A percentile compares a stretch with the other conserved stretches of the same genome.
These are phyloP conservation scores for Mohoua ochrocephala DNA, from an alignment of 2,113 vertebrate species.

Conservation along the genomic window DNA sequence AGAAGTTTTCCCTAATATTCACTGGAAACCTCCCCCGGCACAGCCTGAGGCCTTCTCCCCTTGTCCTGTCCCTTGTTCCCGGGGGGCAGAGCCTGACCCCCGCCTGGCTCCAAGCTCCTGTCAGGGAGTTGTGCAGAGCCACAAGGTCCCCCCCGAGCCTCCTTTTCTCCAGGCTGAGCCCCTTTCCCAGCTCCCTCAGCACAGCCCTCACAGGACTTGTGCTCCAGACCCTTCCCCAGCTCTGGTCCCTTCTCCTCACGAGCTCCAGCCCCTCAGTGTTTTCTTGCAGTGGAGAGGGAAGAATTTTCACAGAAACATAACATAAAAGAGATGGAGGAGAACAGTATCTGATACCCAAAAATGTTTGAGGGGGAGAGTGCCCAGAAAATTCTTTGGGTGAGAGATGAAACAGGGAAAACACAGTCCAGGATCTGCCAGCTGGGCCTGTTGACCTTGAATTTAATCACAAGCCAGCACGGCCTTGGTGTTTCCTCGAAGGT, in stretches of 20 bases:
- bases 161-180: background rate
- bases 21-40: background rate
- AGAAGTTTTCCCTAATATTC: too few relatives aligned
- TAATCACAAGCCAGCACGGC: background rate
- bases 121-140: background rate
- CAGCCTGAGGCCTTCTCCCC: background rate
- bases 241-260: rapidly evolving
- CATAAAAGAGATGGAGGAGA: background rate
- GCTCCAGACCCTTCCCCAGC: background rate
- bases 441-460: background rate
- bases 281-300: background rate
- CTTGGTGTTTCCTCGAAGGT: background rate
- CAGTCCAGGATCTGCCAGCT: background rate
- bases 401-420: background rate
- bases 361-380: background rate
- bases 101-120: background rate
- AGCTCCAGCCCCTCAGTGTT: background rate
- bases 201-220: background rate
- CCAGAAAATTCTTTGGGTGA: background rate
- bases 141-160: background rate
- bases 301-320: background rate
- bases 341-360: background rate
- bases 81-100: background rate
- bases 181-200: background rate
- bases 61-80: background rate